Evolutionary conservation across 2,797 vertebrate species (phyloP), one percentile per base, ranked within the genome.

Genomic region (Phoxinus dragarum): DNA sequence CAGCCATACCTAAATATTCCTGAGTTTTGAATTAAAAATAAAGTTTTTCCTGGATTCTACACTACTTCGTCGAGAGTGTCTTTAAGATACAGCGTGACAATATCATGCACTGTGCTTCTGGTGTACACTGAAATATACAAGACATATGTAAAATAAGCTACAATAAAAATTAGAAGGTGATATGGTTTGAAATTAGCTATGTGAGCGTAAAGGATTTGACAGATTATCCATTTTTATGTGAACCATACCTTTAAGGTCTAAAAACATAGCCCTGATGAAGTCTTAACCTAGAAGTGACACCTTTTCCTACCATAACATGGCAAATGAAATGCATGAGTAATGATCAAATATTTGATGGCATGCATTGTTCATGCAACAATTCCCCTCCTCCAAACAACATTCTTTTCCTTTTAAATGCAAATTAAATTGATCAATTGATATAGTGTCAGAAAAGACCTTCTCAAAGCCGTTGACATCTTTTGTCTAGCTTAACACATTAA

Each of bases 331-430:
- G 0, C 17, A 34, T 5, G 38, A 16, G 52, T 34, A 74, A 4
- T 64, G 21, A 69, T 81, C 49, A 71, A 81, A 54, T 74, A 61
- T n/a, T 40, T 74, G 40, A 36, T 27, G 38, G 19, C 1, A 74
- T 74, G 54, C 31, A 52, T 36, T 66, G 31, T 66, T 66, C 56
- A 66, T 16, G 74, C 52, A 56, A 56, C 34, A 56, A 7, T 38
- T 40, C 52, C 12, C 21, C 40, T 64, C 61, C 7, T n/a, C n/a
- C 0, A 4, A 64, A 44, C 27, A 42, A 64, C 54, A 31, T 64
- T 82, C 5, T 78, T 19, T 78, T 27, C 2, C 0, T 40, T 78
- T 78, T 64, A 64, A 78, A 42, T 42, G 23, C 76, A 78, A 78
- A 78, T 78, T 36, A 3, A 78, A 59, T 42, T 27, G 75, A 61